Evolutionary conservation across 2,797 vertebrate species (phyloP).

Genomic region (Loris lydekkerianus): DNA sequence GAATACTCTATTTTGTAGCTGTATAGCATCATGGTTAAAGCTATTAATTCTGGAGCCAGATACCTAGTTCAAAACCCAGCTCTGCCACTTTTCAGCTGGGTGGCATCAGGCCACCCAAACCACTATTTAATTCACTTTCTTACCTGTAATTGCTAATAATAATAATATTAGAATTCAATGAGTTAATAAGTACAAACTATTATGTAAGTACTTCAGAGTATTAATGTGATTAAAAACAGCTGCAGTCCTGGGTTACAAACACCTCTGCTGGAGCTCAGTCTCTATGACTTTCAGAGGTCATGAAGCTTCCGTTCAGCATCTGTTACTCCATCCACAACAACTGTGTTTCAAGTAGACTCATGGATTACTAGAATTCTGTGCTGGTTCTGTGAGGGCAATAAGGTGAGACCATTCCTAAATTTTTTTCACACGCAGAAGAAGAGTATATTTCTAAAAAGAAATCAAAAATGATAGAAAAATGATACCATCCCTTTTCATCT

Average conservation of each 20-base stretch:
- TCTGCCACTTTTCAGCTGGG: neutral
- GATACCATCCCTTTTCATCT: neutral
- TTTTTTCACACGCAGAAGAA: neutral
- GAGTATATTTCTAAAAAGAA: slow-evolving; percentile 65
- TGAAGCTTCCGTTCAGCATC: neutral
- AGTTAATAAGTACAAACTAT: neutral
- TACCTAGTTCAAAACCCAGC: neutral
- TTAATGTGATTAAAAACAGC: neutral
- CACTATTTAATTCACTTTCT: neutral
- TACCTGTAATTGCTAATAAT: neutral
- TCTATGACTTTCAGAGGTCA: neutral
- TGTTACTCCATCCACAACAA: neutral
- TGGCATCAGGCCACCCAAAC: neutral
- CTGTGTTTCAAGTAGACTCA: neutral
- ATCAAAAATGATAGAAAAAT: slow-evolving; percentile 4
- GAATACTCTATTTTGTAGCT: neutral
- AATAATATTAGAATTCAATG: neutral
- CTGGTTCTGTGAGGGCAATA: neutral
- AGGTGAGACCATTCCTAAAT: neutral
- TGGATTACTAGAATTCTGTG: neutral
- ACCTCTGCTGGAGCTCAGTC: neutral
- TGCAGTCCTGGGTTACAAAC: neutral
- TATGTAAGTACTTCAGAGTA: neutral
- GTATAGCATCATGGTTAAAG: neutral
- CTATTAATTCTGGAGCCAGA: neutral